Evolutionary conservation across 2,797 vertebrate species (phyloP), one percentile per base, ranked within the genome.

Genomic region (Liparis tanakae): DNA sequence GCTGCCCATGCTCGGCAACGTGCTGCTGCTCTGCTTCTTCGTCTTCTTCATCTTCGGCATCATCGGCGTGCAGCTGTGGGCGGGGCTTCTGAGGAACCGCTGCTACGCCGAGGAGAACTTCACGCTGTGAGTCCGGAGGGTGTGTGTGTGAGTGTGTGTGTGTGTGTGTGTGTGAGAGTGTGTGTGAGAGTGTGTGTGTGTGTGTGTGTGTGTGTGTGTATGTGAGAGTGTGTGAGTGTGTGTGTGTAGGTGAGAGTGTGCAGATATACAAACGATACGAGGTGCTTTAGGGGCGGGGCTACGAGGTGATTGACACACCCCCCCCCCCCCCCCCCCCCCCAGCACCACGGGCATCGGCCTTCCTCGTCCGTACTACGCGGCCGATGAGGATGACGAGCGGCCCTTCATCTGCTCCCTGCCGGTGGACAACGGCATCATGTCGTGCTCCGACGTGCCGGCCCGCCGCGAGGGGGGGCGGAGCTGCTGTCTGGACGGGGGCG

Each of bases 31-130:
- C 58, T 90, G 90, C 80, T 91, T 92, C 85, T 94, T 92, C 2
- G 89, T 94, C 79, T 92, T 93, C 87, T 92, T 92, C 84, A 99
- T 99, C 93, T 99, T 99, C 0, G 98, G 98, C 85, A 99, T 99
- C 94, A 98, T 99, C 0, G 98, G 98, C 0, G 98, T 99, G 74
- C 98, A 99, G 91, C 94, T 99, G 77, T 99, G 98, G 98, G 97
- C 98, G 0, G 98, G 98, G 61, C 94, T 99, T 18, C 95, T 99
- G 82, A 95, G 98, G 57, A 95, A 95, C 90, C 93, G 94, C 85
- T 95, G 94, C 89, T 95, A 93, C 91, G 92, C 88, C 0, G 87
- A 93, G 81, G 92, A 94, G 50, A 95, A 95, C 88, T 95, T 95
- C 89, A 94, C 94, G 2, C 86, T 93, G 94, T 95, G 86, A 95